Conservation (phyloP, 1,140 invertebrate species). For the Trypoxylus dichotomus region DNA sequence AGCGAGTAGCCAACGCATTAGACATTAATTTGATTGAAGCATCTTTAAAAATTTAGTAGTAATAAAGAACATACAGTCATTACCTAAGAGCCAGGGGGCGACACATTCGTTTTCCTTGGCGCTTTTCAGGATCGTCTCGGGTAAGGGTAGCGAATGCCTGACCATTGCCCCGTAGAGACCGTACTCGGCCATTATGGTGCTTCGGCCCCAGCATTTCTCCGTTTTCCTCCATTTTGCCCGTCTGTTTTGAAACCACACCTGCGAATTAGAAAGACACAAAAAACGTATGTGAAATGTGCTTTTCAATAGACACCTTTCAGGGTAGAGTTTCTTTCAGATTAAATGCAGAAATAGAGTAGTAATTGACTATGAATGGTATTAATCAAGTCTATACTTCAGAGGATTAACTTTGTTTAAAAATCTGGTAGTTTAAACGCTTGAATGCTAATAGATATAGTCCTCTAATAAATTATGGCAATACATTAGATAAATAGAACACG, state of each 20-base stretch:
- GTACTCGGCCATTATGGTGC: conserved; percentile 99
- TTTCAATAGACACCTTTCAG: too few species aligned
- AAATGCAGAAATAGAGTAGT: too few species aligned
- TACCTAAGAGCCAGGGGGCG: conserved; percentile 98
- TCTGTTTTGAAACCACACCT: conserved; percentile 99
- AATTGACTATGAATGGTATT: too few species aligned
- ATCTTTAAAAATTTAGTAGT: conserved; percentile 19
- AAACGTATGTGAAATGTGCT: too few species aligned
- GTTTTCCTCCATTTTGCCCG: conserved; percentile 98
- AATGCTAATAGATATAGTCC: too few species aligned
- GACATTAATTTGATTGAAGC: conserved; percentile 13
- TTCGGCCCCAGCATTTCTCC: conserved; percentile 98
- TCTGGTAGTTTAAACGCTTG: too few species aligned
- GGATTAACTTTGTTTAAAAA: too few species aligned
- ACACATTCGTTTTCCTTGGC: conserved; percentile 93
- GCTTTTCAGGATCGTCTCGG: conserved; percentile 95
- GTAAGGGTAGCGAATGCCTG: conserved; percentile 93
- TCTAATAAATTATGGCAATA: too few species aligned
- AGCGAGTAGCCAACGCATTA: neutral
- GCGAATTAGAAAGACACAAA: conserved; percentile 44
- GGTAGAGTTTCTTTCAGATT: too few species aligned
- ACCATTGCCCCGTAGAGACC: conserved; percentile 99
- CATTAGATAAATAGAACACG: too few species aligned
- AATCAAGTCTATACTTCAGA: too few species aligned
- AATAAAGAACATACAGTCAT: conserved; percentile 35